These are phyloP conservation scores for Neosilurus mollespiculum DNA, from an alignment of 2,797 vertebrate genomes.

Conservation along the genomic window DNA sequence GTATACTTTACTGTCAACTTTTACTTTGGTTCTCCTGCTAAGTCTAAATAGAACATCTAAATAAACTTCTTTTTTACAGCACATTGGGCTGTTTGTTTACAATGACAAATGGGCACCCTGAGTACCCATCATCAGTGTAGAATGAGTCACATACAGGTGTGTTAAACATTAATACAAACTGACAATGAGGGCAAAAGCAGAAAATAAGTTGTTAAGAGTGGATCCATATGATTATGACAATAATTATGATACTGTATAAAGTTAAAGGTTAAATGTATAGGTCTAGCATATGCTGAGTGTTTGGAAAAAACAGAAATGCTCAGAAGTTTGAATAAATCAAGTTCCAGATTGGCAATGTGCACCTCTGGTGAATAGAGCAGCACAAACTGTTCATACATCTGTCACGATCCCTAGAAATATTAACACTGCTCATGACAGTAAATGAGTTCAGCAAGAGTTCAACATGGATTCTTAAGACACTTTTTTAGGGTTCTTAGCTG, in stretches of 20 bases:
- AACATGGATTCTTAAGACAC: background rate
- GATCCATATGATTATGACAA: background rate
- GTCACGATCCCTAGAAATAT: conserved; percentile 13
- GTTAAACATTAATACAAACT: background rate
- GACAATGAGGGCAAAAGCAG: background rate
- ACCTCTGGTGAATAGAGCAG: conserved; percentile 9
- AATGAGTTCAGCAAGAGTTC: background rate
- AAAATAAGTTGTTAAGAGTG: background rate
- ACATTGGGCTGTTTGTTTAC: no score
- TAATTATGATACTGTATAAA: background rate
- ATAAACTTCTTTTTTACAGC: no score
- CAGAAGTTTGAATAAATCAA: background rate
- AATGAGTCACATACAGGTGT: background rate
- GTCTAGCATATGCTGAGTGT: conserved; percentile 19
- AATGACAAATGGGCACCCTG: no score
- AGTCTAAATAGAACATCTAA: no score
- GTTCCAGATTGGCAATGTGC: background rate
- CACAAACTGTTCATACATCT: conserved; percentile 6
- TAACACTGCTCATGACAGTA: background rate
- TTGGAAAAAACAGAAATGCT: background rate
- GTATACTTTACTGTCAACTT: no score
- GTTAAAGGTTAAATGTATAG: no score
- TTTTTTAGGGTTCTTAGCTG: background rate
- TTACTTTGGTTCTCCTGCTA: no score
- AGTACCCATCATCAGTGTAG: no score